These are phyloP conservation scores for Porites australiensis DNA, from an alignment of 64 coral and sea anemone genomes.

Conservation along the genomic window DNA sequence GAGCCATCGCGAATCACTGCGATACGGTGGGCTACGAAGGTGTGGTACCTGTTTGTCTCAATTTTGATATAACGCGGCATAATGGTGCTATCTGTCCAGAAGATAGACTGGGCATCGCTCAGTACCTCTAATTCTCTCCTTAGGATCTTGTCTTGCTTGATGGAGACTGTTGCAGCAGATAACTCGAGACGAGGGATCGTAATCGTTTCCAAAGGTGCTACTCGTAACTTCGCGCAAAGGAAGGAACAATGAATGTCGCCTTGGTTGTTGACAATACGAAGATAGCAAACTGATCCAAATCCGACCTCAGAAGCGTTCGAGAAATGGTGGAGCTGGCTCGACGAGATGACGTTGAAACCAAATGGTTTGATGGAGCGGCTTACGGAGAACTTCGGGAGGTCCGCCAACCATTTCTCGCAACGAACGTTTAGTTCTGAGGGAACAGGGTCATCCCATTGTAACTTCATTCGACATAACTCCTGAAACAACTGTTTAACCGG, in stretches of 20 bases:
- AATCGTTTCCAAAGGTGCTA: not conserved
- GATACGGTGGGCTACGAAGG: not conserved
- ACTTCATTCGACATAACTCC: too few relatives aligned
- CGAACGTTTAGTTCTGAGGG: not conserved
- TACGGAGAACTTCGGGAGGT: not conserved
- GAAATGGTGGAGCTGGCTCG: constrained; percentile 13
- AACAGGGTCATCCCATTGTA: constrained; percentile 14
- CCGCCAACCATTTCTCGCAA: constrained; percentile 24
- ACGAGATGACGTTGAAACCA: not conserved
- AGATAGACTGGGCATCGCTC: not conserved
- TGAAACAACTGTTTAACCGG: too few relatives aligned
- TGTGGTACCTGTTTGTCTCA: not conserved
- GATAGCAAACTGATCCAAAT: constrained; percentile 35
- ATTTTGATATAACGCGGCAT: not conserved
- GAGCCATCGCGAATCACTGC: not conserved
- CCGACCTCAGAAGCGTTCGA: not conserved
- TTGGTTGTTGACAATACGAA: not conserved
- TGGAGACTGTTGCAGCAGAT: not conserved
- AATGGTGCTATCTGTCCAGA: not conserved
- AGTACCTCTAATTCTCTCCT: not conserved
- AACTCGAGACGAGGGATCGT: not conserved
- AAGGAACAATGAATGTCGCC: constrained; percentile 14
- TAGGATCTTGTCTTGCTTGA: not conserved
- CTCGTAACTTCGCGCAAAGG: not conserved
- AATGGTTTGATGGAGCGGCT: not conserved